Base-by-base conservation (phyloP, 2,113 vertebrate species). In the Plecturocebus donacophilus region DNA sequence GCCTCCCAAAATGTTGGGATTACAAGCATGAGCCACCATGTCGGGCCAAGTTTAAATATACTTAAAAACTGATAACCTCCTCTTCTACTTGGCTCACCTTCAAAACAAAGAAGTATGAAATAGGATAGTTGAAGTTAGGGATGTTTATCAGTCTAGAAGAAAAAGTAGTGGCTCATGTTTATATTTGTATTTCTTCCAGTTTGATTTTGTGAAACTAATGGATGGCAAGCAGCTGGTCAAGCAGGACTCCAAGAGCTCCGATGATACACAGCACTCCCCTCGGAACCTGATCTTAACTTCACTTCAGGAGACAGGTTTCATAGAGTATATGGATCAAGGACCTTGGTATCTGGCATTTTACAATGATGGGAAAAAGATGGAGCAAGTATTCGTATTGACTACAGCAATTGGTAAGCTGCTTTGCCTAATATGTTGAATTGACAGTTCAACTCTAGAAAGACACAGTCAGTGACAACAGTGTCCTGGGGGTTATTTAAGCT, bases 131-230 rank as follows among this genome's bases (percentile, higher is more conserved):
- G 8, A 64, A 87, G n/a, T 83, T 91, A 89, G 23, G 88, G 8
- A 40, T 90, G 35, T 77, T 86, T 42, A 6, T 89, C 52, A 88
- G 4, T 80, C 56, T 40, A 90, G 11, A 87, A 66, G 42, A 91
- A 94, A 88, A 82, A 73, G n/a, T 49, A 82, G 58, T 38, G 27
- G 52, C 61, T 98, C 93, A 98, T 96, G 64, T 86, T 96, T 97
- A 90, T 97, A 5, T 92, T 96, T 94, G 17, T 98, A 83, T 96
- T 95, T 98, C 47, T 99, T 98, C 92, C 99, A 99, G 99, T 99
- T 99, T 95, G 99, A 99, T 99, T 99, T 99, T 98, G 99, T 99
- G 97, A 99, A 99, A 97, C 98, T 99, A 97, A 98, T 99, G 99
- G 99, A 99, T 86, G 99, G 99, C 91, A 99, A 99, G 92, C 99